phyloP scores from a whole-genome alignment of 1,140 invertebrate species.

The Harlomillsia oculata region DNA sequence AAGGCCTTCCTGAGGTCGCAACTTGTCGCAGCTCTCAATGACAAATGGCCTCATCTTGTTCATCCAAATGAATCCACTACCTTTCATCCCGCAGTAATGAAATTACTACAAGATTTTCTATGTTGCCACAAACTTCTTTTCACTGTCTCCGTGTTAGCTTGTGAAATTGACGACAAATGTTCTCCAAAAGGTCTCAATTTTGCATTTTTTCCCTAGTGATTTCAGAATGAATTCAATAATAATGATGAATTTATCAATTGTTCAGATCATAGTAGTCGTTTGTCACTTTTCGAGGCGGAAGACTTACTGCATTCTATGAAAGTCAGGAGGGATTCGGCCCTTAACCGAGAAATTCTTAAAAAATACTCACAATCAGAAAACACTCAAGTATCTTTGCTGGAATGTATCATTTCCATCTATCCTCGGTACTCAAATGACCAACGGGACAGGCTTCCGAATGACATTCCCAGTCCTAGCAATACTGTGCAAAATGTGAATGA shows the following conservation, averaged over 20 bases:
- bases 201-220: background rate
- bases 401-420: constrained; percentile 21
- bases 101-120: constrained; percentile 31
- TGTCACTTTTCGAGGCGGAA: constrained; percentile 18
- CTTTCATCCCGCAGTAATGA: constrained; percentile 2
- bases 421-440: too few relatives aligned
- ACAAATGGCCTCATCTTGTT: constrained; percentile 23
- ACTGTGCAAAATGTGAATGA: constrained; percentile 26
- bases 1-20: constrained; percentile 29
- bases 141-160: constrained; percentile 26
- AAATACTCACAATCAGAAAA: constrained; percentile 22
- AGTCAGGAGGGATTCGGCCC: background rate
- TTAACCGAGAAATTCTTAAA: constrained; percentile 15
- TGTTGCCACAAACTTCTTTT: constrained; percentile 29
- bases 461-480: background rate
- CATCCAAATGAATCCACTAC: background rate
- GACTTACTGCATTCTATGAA: constrained; percentile 19
- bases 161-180: constrained; percentile 10
- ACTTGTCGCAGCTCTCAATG: constrained; percentile 24
- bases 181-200: constrained; percentile 1
- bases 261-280: constrained; percentile 18
- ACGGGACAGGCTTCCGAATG: background rate
- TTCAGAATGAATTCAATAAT: too few relatives aligned
- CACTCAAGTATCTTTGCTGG: constrained; percentile 20
- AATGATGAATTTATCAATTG: too few relatives aligned